These are phyloP conservation scores for Corella eumyota DNA, from an alignment of 23 tunicate species.

Conservation along the genomic window DNA sequence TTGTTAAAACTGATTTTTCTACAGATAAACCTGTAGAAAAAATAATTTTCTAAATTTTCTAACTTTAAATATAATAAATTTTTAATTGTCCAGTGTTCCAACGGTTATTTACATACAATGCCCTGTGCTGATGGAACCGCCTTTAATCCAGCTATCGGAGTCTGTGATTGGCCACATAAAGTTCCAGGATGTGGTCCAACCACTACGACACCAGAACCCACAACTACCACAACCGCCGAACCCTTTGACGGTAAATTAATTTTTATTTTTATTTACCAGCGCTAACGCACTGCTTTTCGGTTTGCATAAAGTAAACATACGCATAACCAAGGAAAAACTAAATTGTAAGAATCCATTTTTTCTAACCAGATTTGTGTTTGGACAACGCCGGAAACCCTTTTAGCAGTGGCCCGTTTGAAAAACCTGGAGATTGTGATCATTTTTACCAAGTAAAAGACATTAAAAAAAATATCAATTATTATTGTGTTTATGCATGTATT, in stretches of 20 bases:
- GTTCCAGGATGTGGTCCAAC: constrained; percentile 11
- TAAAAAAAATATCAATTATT: too few species aligned
- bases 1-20: too few species aligned
- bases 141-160: constrained; percentile 11
- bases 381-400: constrained; percentile 9
- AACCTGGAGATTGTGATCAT: constrained; percentile 8
- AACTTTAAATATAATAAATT: too few species aligned
- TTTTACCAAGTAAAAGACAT: constrained; percentile 14
- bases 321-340: not conserved
- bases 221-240: not conserved
- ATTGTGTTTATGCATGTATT: too few species aligned
- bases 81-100: constrained; percentile 11
- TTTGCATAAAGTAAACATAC: not conserved
- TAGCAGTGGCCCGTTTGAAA: constrained; percentile 17
- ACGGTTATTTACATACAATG: constrained; percentile 7
- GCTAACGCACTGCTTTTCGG: not conserved
- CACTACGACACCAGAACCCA: not conserved
- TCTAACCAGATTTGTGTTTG: constrained; percentile 15
- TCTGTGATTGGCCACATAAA: constrained; percentile 17
- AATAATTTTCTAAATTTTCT: too few species aligned
- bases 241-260: constrained; percentile 5
- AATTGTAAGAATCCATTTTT: not conserved
- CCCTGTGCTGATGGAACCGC: constrained; percentile 10
- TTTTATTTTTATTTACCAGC: not conserved
- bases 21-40: too few species aligned